Evolutionary conservation across 2,888 invertebrate species (phyloP).

Genomic region (Drosophila maculinotata): DNA sequence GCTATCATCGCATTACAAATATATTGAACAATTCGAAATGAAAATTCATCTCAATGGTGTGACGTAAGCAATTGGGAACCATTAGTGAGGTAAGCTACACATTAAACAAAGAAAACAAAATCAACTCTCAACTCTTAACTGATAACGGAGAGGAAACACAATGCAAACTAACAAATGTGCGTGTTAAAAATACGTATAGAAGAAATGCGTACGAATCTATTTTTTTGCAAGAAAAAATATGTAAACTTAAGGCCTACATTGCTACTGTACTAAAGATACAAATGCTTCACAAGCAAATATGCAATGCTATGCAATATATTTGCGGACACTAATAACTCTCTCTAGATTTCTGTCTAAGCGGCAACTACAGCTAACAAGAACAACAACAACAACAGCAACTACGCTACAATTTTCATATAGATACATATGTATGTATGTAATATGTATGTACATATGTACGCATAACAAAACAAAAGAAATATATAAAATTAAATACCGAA

Average conservation of each 20-base stretch:
- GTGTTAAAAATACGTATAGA: too few species aligned
- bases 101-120: constrained; percentile 82
- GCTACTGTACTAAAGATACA: constrained; percentile 34
- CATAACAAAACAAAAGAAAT: constrained; percentile 9
- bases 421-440: constrained; percentile 12
- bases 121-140: constrained; percentile 25
- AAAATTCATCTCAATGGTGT: constrained; percentile 84
- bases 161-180: constrained; percentile 22
- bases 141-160: constrained; percentile 15
- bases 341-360: constrained; percentile 46
- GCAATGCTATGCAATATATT: constrained; percentile 22
- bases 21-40: constrained; percentile 57
- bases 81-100: constrained; percentile 86
- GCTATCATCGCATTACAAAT: constrained; percentile 77
- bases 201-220: constrained; percentile 16
- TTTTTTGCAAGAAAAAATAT: constrained; percentile 18
- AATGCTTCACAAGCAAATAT: constrained; percentile 26
- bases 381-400: constrained; percentile 40
- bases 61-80: constrained; percentile 85
- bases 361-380: too few species aligned
- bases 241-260: constrained; percentile 19
- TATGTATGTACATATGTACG: constrained; percentile 10
- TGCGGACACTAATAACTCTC: constrained; percentile 20
- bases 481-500: constrained; percentile 25
- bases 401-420: constrained; percentile 49